phyloP scores from a whole-genome alignment of 1,140 invertebrate genomes.

The Drosophila yakuba region DNA sequence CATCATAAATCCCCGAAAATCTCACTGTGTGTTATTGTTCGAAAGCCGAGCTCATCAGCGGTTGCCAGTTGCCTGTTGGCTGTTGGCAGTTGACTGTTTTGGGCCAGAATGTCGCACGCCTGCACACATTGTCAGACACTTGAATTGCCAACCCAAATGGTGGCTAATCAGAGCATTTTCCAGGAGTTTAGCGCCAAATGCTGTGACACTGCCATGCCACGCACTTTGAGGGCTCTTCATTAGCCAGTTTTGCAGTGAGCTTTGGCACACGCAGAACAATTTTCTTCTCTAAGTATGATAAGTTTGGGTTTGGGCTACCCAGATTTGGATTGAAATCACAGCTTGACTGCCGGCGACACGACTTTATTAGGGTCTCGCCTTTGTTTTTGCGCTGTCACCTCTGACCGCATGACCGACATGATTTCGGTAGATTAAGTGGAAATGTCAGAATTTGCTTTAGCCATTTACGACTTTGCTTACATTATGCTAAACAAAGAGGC shows the following conservation, averaged over 20 bases:
- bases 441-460: conserved; percentile 30
- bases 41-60: conserved; percentile 75
- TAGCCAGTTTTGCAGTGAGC: conserved; percentile 38
- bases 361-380: conserved; percentile 48
- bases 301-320: background rate
- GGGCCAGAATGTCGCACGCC: conserved; percentile 24
- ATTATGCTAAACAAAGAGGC: conserved; percentile 40
- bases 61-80: conserved; percentile 16
- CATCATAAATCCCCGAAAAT: conserved; percentile 80
- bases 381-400: conserved; percentile 18
- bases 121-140: conserved; percentile 45
- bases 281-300: background rate
- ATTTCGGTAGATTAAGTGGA: conserved; percentile 31
- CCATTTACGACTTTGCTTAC: conserved; percentile 23
- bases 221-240: conserved; percentile 37
- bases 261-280: conserved; percentile 16
- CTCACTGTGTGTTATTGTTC: conserved; percentile 75
- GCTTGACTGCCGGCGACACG: conserved; percentile 28
- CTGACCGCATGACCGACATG: conserved; percentile 12
- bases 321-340: conserved; percentile 19
- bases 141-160: conserved; percentile 41
- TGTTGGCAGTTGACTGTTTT: background rate
- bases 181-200: conserved; percentile 65
- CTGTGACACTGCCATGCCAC: conserved; percentile 35
- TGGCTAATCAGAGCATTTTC: conserved; percentile 70